Evolutionary conservation across 1,140 invertebrate species (phyloP).

Genomic region (Diorhabda carinulata): DNA sequence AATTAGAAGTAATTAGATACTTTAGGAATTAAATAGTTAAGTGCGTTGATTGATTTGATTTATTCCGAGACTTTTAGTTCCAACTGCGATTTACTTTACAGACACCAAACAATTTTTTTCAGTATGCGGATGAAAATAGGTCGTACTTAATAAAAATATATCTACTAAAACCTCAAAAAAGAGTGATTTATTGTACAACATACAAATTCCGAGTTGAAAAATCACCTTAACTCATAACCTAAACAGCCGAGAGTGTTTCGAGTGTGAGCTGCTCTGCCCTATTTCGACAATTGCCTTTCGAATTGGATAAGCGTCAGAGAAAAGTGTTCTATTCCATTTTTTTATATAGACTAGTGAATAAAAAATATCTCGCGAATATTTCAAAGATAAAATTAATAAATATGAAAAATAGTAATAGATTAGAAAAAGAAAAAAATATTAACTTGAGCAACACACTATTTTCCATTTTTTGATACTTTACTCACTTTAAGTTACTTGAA

Average conservation of each 20-base stretch:
- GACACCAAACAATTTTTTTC: no score
- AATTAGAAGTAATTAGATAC: no score
- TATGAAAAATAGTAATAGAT: no score
- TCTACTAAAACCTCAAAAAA: neutral
- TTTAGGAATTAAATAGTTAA: no score
- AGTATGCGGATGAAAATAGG: neutral
- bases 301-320: neutral
- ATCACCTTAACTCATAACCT: constrained; percentile 2
- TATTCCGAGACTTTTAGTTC: no score
- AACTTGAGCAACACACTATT: no score
- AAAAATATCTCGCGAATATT: neutral
- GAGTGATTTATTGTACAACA: neutral
- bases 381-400: no score
- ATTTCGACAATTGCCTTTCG: constrained; percentile 1
- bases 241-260: constrained; percentile 1
- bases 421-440: no score
- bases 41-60: no score
- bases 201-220: constrained; percentile 2
- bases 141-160: neutral
- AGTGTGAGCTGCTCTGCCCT: neutral
- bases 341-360: neutral
- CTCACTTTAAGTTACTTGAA: no score
- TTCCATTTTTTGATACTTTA: no score
- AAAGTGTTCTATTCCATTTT: constrained; percentile 1
- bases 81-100: no score